phyloP scores from a whole-genome alignment of 2,113 vertebrate species.

The Ochotona curzoniae region DNA sequence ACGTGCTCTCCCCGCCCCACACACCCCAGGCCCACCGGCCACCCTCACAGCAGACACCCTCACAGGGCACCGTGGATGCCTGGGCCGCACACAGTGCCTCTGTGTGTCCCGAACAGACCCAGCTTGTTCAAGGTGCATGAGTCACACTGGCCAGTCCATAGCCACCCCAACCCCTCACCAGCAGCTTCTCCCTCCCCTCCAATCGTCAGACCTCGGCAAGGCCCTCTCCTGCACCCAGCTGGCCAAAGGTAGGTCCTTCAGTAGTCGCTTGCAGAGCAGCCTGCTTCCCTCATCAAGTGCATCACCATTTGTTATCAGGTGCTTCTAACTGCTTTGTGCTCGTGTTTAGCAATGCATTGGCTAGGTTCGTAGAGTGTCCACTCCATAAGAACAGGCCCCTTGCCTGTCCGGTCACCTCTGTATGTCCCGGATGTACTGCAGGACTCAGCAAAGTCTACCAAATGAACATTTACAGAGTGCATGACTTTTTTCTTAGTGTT shows the following conservation, averaged over 20 bases:
- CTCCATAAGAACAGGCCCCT: neutral
- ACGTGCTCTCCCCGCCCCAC: neutral
- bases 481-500: too few relatives aligned
- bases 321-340: neutral
- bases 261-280: neutral
- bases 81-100: slow-evolving; percentile 42
- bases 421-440: neutral
- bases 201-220: neutral
- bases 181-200: neutral
- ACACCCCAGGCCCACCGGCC: slow-evolving; percentile 29
- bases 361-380: neutral
- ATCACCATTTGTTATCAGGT: neutral
- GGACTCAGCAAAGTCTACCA: neutral
- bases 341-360: neutral
- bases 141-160: neutral
- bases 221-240: neutral
- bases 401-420: too few relatives aligned
- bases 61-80: neutral
- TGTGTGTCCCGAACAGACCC: slow-evolving; percentile 66
- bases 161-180: neutral
- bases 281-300: neutral
- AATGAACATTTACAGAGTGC: neutral
- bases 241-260: neutral
- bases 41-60: slow-evolving; percentile 16
- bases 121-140: slow-evolving; percentile 57